Base-by-base conservation (phyloP, 2,113 vertebrate species). In the Drymodes brunneopygia region DNA sequence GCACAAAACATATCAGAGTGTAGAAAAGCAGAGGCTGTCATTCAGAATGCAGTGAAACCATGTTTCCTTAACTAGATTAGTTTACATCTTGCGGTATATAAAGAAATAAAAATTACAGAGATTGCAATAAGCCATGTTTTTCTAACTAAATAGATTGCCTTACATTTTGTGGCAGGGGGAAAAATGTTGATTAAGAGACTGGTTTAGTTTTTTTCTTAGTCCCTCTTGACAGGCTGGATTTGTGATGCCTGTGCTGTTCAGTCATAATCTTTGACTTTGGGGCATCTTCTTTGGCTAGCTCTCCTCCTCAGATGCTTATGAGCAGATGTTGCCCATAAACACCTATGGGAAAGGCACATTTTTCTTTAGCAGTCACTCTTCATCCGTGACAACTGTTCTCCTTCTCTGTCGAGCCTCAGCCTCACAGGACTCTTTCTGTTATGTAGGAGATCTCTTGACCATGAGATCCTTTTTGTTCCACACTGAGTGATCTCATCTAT, bases 31-130 rank as follows among this genome's bases (percentile, higher is more conserved):
- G 94, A 77, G 75, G 29, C 90, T 97, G 25, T 93, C 96, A 88
- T 74, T 96, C 86, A 92, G 79, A 98, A 96, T 95, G 94, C 96
- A 95, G 81, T 86, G 89, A 97, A 97, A 96, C 90, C 87, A 47
- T 91, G 77, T 96, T 97, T 96, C 95, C 94, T 86, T 96, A 98
- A 97, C 95, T 95, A 95, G 96, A 94, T 97, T 98, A 97, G 94
- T 98, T 98, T 98, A 97, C 85, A 95, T 97, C 90, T 95, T 98
- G 97, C 96, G 95, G 97, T 95, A 95, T 77, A 92, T 88, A 97
- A 92, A 98, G 92, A 97, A 97, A 97, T 96, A 97, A 96, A 98
- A 98, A 96, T 97, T 90, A 97, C 95, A 97, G 96, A 92, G 79
- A 94, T 97, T 97, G 95, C 94, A 97, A 86, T 95, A 97, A 97